Percentiles rank a stretch among this genome's conserved stretches.
Conservation (phyloP, 1,140 invertebrate genomes). For the Drosophila repleta region DNA sequence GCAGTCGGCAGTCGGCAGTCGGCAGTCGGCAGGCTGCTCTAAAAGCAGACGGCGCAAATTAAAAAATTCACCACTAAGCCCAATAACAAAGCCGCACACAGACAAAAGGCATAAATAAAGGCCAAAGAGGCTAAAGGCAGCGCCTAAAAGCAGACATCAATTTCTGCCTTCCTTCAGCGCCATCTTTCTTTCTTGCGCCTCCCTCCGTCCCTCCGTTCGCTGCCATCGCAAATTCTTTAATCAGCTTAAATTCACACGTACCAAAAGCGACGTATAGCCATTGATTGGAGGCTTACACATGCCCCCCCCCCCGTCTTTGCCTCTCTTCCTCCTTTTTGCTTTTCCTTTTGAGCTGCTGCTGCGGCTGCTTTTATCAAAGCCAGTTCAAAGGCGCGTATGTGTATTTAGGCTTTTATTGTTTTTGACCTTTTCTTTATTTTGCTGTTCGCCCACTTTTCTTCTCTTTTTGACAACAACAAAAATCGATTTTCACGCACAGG, state of each 20-base stretch:
- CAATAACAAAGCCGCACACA: conserved; percentile 71
- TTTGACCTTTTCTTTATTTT: conserved; percentile 71
- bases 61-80: conserved; percentile 73
- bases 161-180: conserved; percentile 48
- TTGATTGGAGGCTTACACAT: conserved; percentile 75
- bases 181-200: conserved; percentile 37
- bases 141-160: conserved; percentile 78
- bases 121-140: conserved; percentile 52
- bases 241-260: conserved; percentile 84
- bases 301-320: neutral
- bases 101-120: conserved; percentile 74
- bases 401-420: conserved; percentile 82
- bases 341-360: conserved; percentile 30
- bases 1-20: neutral
- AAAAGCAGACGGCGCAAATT: conserved; percentile 55
- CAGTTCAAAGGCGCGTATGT: conserved; percentile 80
- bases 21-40: neutral
- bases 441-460: conserved; percentile 4
- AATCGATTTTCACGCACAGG: conserved; percentile 67
- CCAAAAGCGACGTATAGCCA: conserved; percentile 78
- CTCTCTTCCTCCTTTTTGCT: neutral
- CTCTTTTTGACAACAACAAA: conserved; percentile 59
- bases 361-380: conserved; percentile 70
- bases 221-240: conserved; percentile 73
- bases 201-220: neutral